Percentiles rank a stretch among this genome's conserved stretches.
Conservation (phyloP, 2,113 vertebrate species). For the Axis porcinus region DNA sequence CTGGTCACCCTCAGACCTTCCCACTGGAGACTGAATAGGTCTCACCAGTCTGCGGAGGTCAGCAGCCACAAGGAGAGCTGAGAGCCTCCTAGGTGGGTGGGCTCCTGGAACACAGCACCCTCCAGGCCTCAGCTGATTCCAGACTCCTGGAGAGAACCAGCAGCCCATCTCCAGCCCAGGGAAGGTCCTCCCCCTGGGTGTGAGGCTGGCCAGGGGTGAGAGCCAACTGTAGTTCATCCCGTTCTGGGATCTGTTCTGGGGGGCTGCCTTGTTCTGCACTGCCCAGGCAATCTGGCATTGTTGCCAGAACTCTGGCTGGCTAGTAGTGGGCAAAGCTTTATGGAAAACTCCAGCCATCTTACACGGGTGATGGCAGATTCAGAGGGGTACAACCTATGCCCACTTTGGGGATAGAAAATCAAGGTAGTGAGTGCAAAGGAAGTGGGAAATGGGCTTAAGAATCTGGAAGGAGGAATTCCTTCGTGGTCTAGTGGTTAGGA, state of each 20-base stretch:
- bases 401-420: background rate
- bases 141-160: background rate
- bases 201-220: background rate
- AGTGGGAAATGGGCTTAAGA: background rate
- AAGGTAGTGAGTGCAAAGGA: background rate
- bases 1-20: background rate
- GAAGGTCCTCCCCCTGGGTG: background rate
- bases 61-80: rapidly evolving
- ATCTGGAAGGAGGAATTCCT: background rate
- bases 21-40: background rate
- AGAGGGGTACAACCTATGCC: background rate
- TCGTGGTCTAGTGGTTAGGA: background rate
- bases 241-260: no score
- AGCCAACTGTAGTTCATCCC: background rate
- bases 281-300: background rate
- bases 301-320: background rate
- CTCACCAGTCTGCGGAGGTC: background rate
- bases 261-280: background rate
- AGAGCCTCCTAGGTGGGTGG: background rate
- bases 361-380: background rate
- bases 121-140: conserved; percentile 48
- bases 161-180: background rate
- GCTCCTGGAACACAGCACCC: conserved; percentile 34
- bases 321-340: background rate
- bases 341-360: background rate